Conservation (phyloP, 2,888 invertebrate species). For the Onthophagus sagittarius region DNA sequence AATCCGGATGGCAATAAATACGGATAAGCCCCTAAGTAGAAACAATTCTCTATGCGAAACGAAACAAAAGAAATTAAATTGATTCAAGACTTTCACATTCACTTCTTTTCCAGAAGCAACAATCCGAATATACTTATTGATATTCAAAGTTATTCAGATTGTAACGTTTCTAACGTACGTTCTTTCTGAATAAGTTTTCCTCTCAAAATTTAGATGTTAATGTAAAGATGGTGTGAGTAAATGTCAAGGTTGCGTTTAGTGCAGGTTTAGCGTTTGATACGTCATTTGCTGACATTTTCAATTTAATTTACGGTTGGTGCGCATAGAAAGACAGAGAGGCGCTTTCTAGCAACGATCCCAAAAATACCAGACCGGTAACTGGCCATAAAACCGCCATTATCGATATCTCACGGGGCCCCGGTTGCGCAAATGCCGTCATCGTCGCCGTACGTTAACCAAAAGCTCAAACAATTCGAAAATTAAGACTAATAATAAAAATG, state of each 20-base stretch:
- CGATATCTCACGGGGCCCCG: neutral
- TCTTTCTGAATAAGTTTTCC: neutral
- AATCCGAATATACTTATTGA: too few relatives aligned
- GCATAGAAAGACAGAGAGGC: neutral
- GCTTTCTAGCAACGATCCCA: neutral
- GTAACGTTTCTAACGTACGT: too few relatives aligned
- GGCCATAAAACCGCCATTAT: neutral
- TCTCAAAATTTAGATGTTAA: neutral
- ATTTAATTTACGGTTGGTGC: neutral
- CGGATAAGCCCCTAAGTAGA: neutral
- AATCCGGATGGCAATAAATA: neutral
- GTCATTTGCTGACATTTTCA: neutral
- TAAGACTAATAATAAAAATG: neutral
- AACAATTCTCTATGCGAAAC: neutral
- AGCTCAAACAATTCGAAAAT: neutral
- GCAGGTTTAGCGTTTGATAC: neutral
- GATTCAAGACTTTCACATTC: neutral
- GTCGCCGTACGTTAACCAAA: neutral
- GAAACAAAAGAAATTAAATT: neutral
- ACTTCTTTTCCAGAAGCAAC: neutral
- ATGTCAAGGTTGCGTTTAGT: neutral
- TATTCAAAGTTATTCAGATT: too few relatives aligned
- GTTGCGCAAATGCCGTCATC: neutral
- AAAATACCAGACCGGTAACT: neutral
- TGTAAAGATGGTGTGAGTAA: neutral